phyloP scores from a whole-genome alignment of 2,888 invertebrate species.

The Pachliopta kotzebuea region DNA sequence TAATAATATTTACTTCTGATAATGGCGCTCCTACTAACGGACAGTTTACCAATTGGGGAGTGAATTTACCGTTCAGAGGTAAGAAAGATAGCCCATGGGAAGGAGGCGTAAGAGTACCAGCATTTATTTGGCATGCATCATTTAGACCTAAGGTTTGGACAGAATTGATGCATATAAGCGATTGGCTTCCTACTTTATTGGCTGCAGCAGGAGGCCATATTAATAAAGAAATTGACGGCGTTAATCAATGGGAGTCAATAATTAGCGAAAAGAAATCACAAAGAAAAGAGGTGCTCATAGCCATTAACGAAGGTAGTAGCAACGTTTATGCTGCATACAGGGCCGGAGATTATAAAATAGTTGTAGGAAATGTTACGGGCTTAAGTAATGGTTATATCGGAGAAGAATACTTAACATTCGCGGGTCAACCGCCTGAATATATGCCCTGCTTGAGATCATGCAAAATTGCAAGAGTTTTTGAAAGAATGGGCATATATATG shows the following conservation, averaged over 20 bases:
- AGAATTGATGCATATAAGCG: conserved; percentile 87
- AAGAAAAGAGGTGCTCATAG: conserved; percentile 80
- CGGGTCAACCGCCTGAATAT: conserved; percentile 55
- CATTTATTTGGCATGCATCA: conserved; percentile 83
- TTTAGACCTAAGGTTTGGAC: conserved; percentile 82
- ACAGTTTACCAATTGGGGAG: conserved; percentile 86
- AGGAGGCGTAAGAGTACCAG: conserved; percentile 89
- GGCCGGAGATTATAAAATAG: conserved; percentile 82
- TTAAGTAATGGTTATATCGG: conserved; percentile 64
- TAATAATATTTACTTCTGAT: conserved; percentile 93
- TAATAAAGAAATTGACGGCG: conserved; percentile 80
- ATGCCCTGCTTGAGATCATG: conserved; percentile 50
- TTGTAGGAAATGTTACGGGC: conserved; percentile 78
- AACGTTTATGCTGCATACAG: conserved; percentile 79
- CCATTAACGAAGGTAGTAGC: conserved; percentile 75
- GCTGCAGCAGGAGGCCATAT: conserved; percentile 60
- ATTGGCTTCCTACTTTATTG: conserved; percentile 89
- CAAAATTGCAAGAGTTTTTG: conserved; percentile 54
- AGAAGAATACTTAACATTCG: conserved; percentile 52
- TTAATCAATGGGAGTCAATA: conserved; percentile 85
- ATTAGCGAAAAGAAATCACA: conserved; percentile 64
- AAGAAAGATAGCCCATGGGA: conserved; percentile 92
- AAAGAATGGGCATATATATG: conserved; percentile 52
- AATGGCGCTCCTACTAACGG: conserved; percentile 92
- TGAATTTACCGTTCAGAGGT: conserved; percentile 89